phyloP scores from a whole-genome alignment of 2,797 vertebrate genomes.

The Chloroceryle amazona region DNA sequence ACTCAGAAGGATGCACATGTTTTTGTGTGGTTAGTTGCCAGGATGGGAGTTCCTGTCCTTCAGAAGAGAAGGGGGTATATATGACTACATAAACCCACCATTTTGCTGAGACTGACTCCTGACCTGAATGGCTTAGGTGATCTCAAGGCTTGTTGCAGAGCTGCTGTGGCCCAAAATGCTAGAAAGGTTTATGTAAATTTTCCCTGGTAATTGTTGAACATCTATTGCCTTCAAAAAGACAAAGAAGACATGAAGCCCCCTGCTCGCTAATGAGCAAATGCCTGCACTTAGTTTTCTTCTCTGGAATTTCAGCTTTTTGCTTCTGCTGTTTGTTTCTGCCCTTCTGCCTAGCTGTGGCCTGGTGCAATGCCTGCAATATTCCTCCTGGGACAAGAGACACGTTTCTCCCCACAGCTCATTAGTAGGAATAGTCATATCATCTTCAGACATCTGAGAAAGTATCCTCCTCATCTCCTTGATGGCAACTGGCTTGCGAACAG shows the following conservation, averaged over 20 bases:
- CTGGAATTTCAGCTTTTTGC: slow-evolving; percentile 3
- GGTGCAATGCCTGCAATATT: background rate
- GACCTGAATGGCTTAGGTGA: background rate
- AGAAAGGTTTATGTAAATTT: background rate
- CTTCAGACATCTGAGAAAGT: slow-evolving; percentile 49
- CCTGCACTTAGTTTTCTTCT: slow-evolving; percentile 26
- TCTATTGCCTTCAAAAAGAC: slow-evolving; percentile 22
- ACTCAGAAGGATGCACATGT: background rate
- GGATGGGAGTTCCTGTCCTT: background rate
- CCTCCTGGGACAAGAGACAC: slow-evolving; percentile 12
- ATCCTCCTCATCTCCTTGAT: background rate
- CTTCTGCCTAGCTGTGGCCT: background rate
- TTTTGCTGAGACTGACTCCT: background rate
- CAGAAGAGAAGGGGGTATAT: background rate
- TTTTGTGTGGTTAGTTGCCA: background rate
- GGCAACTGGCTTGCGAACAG: background rate
- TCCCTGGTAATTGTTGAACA: background rate
- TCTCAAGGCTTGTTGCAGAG: background rate
- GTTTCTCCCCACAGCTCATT: slow-evolving; percentile 31
- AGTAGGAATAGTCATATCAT: slow-evolving; percentile 18
- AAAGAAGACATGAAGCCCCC: background rate
- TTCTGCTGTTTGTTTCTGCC: slow-evolving; percentile 7
- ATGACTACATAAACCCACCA: background rate
- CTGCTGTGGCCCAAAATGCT: background rate
- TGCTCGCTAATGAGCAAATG: slow-evolving; percentile 1